Base-by-base conservation (phyloP, 64 coral and sea anemone species). In the Pocillopora verrucosa region DNA sequence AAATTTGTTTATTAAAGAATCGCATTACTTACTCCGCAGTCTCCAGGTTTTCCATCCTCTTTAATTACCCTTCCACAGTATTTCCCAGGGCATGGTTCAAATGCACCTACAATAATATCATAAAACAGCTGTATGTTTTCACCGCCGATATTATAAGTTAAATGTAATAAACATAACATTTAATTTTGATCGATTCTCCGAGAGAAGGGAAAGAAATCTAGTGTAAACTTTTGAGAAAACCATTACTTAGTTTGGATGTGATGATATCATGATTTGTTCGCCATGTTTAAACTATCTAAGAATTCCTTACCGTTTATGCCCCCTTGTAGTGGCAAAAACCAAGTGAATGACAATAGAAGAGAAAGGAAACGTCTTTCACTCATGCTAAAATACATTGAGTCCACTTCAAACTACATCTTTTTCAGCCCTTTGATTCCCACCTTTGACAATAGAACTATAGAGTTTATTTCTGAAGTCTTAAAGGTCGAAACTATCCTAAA, bases 11-110 rank as follows among this genome's bases (percentile, higher is more conserved):
- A 14, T 81, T 57, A 59, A 38, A 81, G 19, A 56, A 17, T 16
- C 24, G 13, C 20, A n/a, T 13, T 41, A 80, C 93, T 87, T 87
- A 94, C 93, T 22, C 89, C 88, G 77, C 93, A 94, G 26, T 91
- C 72, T 82, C 72, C 73, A 79, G 73, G 15, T n/a, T 87, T 15
- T 67, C 83, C 74, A 80, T 72, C 60, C 12, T 72, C 60, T 1
- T 87, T n/a, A 36, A 87, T 67, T 57, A 62, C 69, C 65, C 76
- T 87, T 59, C 93, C 93, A 91, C 93, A 94, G 58, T 94, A 94
- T 16, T 61, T 76, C 34, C 93, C 93, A 76, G 76, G 76, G 64
- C 93, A 94, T 11, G 67, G 3, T 15, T 82, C 58, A 16, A 74
- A 59, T 69, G 63, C 91, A 58, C 45, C 90, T 91, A 58, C 60